These are phyloP conservation scores for Drosophila sproati DNA, from an alignment of 1,140 invertebrate genomes.

Conservation along the genomic window DNA sequence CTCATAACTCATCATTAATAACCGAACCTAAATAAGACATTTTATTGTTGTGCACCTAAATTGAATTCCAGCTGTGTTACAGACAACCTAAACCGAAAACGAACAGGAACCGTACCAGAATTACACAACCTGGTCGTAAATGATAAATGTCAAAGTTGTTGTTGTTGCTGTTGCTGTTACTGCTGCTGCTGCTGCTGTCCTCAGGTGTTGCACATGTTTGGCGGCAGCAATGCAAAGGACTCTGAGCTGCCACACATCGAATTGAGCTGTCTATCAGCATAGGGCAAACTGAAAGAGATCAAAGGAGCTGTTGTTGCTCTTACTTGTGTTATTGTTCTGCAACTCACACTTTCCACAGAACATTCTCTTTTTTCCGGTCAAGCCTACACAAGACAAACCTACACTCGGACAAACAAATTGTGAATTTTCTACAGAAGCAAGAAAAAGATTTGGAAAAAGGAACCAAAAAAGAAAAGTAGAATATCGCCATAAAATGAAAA, in stretches of 20 bases:
- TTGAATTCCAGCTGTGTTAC: constrained; percentile 76
- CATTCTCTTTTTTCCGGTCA: constrained; percentile 19
- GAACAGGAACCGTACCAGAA: background rate
- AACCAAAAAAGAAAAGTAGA: too few species aligned
- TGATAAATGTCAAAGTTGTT: constrained; percentile 15
- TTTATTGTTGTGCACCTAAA: constrained; percentile 75
- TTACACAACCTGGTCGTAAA: constrained; percentile 40
- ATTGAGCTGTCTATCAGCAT: constrained; percentile 38
- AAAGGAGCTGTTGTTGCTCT: constrained; percentile 51
- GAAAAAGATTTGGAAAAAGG: too few species aligned
- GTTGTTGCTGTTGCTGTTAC: background rate
- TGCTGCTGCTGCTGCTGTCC: background rate
- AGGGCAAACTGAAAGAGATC: constrained; percentile 57
- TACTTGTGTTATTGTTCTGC: constrained; percentile 23
- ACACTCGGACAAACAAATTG: background rate
- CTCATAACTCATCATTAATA: constrained; percentile 83
- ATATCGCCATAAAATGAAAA: too few species aligned
- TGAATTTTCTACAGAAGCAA: too few species aligned
- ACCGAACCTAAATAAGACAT: constrained; percentile 80
- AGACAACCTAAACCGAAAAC: constrained; percentile 11
- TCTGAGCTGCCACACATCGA: constrained; percentile 42
- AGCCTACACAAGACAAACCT: constrained; percentile 31
- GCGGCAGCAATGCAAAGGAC: constrained; percentile 44
- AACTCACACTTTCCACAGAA: constrained; percentile 64
- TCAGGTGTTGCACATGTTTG: constrained; percentile 52